A percentile compares a stretch with the other conserved stretches of the same genome.
Evolutionary conservation across 2,113 vertebrate species (phyloP).

Genomic region (Rhineura floridana): DNA sequence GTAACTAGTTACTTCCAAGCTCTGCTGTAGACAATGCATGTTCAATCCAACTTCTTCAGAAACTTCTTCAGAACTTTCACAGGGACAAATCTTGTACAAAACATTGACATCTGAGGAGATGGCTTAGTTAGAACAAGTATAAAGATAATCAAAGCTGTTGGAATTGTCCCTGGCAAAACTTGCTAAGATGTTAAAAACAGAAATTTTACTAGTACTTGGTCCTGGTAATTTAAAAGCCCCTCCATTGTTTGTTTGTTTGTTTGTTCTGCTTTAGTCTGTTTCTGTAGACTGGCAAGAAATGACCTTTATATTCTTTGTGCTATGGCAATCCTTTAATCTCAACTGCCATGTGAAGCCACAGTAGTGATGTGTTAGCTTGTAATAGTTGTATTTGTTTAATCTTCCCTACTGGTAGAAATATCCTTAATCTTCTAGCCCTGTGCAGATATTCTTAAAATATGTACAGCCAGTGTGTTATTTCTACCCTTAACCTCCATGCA

Average conservation of each 20-base stretch:
- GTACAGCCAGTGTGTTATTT: not conserved
- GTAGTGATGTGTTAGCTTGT: conserved; percentile 3
- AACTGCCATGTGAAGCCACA: not conserved
- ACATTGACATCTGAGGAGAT: not conserved
- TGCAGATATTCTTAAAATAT: not conserved
- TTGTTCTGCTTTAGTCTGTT: conserved; percentile 31
- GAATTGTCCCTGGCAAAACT: not conserved
- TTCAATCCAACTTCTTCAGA: not conserved
- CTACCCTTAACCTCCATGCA: not conserved
- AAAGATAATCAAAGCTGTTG: conserved; percentile 1
- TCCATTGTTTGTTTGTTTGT: not conserved
- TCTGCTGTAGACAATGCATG: not conserved
- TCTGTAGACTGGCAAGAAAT: conserved; percentile 13
- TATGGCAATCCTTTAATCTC: not conserved
- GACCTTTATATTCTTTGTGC: conserved; percentile 19
- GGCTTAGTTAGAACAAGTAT: not conserved
- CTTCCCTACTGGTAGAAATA: conserved; percentile 18
- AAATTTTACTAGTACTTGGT: not conserved
- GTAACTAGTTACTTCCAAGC: too few species aligned
- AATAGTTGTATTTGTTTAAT: not conserved
- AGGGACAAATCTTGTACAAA: not conserved
- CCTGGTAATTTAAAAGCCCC: conserved; percentile 6
- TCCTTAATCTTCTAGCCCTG: not conserved
- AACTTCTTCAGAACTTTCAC: not conserved
- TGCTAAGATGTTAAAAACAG: not conserved